Evolutionary conservation across 2,888 invertebrate species (phyloP), one percentile per base, ranked within the genome.

Genomic region (Aphidius colemani): DNA sequence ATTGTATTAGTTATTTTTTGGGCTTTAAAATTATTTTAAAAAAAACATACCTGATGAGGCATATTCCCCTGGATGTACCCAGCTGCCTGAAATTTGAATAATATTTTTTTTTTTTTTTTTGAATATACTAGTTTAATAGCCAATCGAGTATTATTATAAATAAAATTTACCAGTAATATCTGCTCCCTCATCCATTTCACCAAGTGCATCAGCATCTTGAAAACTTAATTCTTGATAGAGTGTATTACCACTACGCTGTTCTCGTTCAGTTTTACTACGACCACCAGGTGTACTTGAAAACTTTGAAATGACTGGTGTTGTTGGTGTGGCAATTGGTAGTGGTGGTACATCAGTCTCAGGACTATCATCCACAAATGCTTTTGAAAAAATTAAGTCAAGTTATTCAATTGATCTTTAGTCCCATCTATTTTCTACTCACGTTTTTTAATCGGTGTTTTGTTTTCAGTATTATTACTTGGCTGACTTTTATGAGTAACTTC

Each of bases 51-150:
- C 98, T 85, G 98, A 97, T 71, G 97, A 97, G 68, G 98, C 97
- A 84, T 97, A 98, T 86, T 98, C 98, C 78, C 97, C 98, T 72
- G 98, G 98, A 86, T 98, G 97, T 70, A 98, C 98, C 93, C 95
- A 95, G 84, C 94, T 94, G 79, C 97, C 96, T 94, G 85, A 61
- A 79, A 80, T 71, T 69, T 10, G 41, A 30, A 30, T 30, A 30
- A 30, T 30, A 30, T 5, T 30, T 30, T 30, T 3, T 30, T 30
- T 30, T 5, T 30, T 30, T 30, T 3, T 30, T 30, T 30, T 30
- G 5, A 30, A 30, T 30, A 44, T 40, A 53, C 2, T 18, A 13
- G 7, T 10, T 53, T 30, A 9, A 61, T 3, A 11, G 8, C 7
- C 8, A 43, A 53, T 57, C 7, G 43, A 41, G 18, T 53, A 59